Base-by-base conservation (phyloP, 1,140 invertebrate species). In the Atta texana region DNA sequence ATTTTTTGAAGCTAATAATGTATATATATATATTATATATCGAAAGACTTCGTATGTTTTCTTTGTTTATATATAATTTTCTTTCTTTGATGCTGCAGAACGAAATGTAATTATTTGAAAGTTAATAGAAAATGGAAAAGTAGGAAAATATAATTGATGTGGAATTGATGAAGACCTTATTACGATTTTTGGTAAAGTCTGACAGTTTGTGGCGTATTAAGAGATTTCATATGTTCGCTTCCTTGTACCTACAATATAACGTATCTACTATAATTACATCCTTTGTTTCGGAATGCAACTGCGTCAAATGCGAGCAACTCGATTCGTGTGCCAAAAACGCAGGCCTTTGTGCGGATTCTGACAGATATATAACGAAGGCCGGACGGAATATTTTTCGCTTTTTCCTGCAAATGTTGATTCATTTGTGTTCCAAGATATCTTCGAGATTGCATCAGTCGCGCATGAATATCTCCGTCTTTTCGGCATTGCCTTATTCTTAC, bases 381-480 rank as follows among this genome's bases (percentile, higher is more conserved):
- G 57, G 16, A 63, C n/a, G 39, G 39, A 51, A 31, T 78, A 28
- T 64, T 49, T 49, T 49, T 31, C 18, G 10, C 10, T 31, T 78
- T 51, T 78, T 78, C 39, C 75, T 53, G 53, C 53, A 21, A 75
- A 57, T 51, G 75, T 78, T 78, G 59, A 77, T 78, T 63, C 59
- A 49, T 24, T 64, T 63, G 75, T 14, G 51, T 59, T n/a, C 8
- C 39, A 21, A 78, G 24, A 78, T 49, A 18, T n/a, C 24, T 8
- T 31, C 24, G 44, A 8, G 44, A 63, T 78, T 78, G 49, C 59
- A 49, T 77, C 75, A 78, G 59, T 49, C 21, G 14, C 57, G n/a
- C 16, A 2, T 14, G 57, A 44, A 77, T 31, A 63, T n/a, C 12
- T 10, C 18, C 31, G 75, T 18, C 8, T 64, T 51, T 78, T 78